Conservation (phyloP, 2,888 invertebrate species). For the Schizotus pectinicornis region DNA sequence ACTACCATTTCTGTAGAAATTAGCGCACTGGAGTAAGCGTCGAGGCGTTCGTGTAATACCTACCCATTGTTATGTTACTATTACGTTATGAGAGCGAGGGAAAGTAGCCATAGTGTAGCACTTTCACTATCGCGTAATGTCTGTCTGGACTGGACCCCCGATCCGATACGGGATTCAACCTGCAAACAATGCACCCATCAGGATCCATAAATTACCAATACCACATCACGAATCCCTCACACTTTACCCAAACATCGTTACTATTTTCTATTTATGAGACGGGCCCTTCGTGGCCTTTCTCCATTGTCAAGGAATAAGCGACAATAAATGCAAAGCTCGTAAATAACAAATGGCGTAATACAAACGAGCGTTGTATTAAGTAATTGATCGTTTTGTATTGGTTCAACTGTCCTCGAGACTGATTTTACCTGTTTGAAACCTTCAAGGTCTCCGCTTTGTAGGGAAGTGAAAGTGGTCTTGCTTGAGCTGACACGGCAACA, state of each 20-base stretch:
- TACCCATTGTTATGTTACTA: constrained; percentile 54
- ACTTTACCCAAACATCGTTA: background rate
- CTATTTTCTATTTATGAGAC: background rate
- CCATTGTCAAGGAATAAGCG: constrained; percentile 19
- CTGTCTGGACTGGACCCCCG: constrained; percentile 44
- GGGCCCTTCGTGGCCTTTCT: constrained; percentile 20
- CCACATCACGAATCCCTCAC: background rate
- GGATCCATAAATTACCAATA: background rate
- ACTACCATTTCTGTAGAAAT: background rate
- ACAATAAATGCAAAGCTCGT: constrained; percentile 47
- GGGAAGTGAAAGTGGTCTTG: constrained; percentile 62
- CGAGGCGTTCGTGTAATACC: constrained; percentile 28
- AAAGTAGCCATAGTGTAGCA: constrained; percentile 58
- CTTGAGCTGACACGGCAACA: constrained; percentile 55
- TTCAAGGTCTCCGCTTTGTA: constrained; percentile 60
- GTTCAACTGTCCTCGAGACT: constrained; percentile 59
- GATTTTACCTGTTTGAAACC: constrained; percentile 61
- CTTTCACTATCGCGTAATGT: constrained; percentile 60
- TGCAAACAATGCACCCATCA: constrained; percentile 31
- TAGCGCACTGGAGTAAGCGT: constrained; percentile 10
- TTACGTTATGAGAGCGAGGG: constrained; percentile 57
- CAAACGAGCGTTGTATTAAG: constrained; percentile 53
- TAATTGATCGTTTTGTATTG: constrained; percentile 57
- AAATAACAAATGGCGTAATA: constrained; percentile 57
- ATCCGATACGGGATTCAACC: constrained; percentile 43